These are phyloP conservation scores for Homarus americanus DNA, from an alignment of 1,140 invertebrate species.

Conservation along the genomic window DNA sequence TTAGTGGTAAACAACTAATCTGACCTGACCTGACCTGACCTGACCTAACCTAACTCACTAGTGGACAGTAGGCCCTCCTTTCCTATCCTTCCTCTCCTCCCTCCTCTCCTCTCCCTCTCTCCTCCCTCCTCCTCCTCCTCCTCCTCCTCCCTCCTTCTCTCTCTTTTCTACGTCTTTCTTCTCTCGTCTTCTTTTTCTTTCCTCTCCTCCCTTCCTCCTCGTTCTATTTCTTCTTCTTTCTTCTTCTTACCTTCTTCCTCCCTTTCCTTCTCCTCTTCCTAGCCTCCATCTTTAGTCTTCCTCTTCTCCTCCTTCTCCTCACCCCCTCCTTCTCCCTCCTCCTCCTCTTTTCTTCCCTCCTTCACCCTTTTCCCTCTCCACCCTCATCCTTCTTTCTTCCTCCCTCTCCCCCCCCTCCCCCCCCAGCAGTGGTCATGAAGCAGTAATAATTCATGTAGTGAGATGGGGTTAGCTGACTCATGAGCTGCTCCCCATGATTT, in stretches of 20 bases:
- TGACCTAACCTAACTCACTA: too few relatives aligned
- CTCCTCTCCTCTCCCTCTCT: not conserved
- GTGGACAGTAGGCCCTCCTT: too few relatives aligned
- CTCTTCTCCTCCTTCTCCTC: not conserved
- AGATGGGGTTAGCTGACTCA: conserved; percentile 53
- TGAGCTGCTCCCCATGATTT: conserved; percentile 37
- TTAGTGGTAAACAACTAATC: too few relatives aligned
- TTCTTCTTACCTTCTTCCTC: not conserved
- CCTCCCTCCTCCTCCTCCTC: not conserved
- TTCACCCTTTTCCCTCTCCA: not conserved
- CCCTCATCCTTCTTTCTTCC: not conserved
- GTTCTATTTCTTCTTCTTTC: not conserved
- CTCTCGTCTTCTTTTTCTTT: not conserved
- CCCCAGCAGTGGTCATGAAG: conserved; percentile 24
- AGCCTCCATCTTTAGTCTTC: not conserved
- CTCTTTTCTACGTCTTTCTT: not conserved
- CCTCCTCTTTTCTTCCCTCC: not conserved
- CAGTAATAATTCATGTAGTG: conserved; percentile 52
- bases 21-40: too few relatives aligned
- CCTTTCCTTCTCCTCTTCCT: not conserved
- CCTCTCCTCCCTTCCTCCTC: not conserved
- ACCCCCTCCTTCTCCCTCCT: not conserved
- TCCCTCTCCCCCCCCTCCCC: not conserved
- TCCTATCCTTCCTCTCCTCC: not conserved
- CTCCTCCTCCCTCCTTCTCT: not conserved